phyloP scores from a whole-genome alignment of 2,888 invertebrate genomes.

The Lithodes maja region DNA sequence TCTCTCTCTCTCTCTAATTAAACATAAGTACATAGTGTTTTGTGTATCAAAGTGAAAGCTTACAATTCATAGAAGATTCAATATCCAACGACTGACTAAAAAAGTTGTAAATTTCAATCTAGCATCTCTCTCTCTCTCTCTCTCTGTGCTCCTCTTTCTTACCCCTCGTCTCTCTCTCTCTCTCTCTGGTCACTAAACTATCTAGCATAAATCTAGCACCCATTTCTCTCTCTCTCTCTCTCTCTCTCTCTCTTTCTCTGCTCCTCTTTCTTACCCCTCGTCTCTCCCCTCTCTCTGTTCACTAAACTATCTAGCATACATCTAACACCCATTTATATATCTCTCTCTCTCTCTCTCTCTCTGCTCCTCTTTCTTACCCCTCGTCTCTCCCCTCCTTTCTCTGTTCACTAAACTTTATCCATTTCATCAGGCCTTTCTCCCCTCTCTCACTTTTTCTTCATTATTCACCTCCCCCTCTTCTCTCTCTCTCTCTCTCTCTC shows the following conservation, averaged over 20 bases:
- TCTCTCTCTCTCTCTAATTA: not conserved
- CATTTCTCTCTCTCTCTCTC: not conserved
- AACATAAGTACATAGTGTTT: too few species aligned
- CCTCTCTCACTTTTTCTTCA: not conserved
- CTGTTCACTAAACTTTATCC: too few species aligned
- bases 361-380: not conserved
- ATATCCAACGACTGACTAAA: too few species aligned
- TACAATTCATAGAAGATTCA: too few species aligned
- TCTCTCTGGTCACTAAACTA: not conserved
- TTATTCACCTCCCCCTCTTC: not conserved
- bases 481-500: not conserved
- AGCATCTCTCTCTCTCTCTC: not conserved
- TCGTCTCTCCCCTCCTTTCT: not conserved
- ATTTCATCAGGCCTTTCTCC: not conserved
- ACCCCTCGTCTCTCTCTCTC: not conserved
- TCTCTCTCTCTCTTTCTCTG: not conserved
- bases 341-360: not conserved
- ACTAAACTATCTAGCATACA: not conserved
- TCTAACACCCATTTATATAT: not conserved
- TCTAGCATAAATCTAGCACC: too few species aligned
- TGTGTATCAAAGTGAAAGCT: too few species aligned
- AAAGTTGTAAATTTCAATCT: too few species aligned
- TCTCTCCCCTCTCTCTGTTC: not conserved
- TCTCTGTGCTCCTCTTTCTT: not conserved
- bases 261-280: not conserved